Conservation (phyloP, 2,888 invertebrate genomes). For the Deilephila porcellus region DNA sequence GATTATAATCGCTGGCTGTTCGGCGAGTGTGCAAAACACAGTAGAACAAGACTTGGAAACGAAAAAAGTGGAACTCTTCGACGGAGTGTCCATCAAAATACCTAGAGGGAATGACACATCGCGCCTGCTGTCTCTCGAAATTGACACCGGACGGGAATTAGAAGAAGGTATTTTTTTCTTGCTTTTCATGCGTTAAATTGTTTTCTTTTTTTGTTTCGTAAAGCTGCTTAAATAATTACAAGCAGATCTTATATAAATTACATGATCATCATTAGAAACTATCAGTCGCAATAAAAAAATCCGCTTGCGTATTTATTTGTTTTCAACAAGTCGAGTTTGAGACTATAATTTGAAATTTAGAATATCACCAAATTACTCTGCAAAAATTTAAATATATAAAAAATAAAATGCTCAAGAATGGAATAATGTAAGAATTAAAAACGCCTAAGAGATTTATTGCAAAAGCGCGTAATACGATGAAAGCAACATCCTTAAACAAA, state of each 20-base stretch:
- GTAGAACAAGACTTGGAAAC: slow-evolving; percentile 43
- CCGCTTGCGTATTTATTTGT: too few relatives aligned
- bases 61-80: slow-evolving; percentile 64
- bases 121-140: slow-evolving; percentile 66
- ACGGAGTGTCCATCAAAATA: slow-evolving; percentile 67
- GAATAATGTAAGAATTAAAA: not conserved
- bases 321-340: too few relatives aligned
- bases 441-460: too few relatives aligned
- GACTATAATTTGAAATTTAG: too few relatives aligned
- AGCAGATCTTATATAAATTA: too few relatives aligned
- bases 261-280: too few relatives aligned
- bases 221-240: not conserved
- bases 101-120: slow-evolving; percentile 59
- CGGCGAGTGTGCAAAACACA: slow-evolving; percentile 45
- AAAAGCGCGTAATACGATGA: not conserved
- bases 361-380: too few relatives aligned
- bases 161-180: slow-evolving; percentile 57
- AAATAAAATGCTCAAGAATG: too few relatives aligned
- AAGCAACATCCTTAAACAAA: not conserved
- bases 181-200: slow-evolving; percentile 8
- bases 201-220: not conserved
- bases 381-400: too few relatives aligned
- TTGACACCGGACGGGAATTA: slow-evolving; percentile 56
- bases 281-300: too few relatives aligned
- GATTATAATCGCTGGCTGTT: slow-evolving; percentile 44